Base-by-base conservation (phyloP, 2,888 invertebrate species). In the Caenorhabditis sp. region DNA sequence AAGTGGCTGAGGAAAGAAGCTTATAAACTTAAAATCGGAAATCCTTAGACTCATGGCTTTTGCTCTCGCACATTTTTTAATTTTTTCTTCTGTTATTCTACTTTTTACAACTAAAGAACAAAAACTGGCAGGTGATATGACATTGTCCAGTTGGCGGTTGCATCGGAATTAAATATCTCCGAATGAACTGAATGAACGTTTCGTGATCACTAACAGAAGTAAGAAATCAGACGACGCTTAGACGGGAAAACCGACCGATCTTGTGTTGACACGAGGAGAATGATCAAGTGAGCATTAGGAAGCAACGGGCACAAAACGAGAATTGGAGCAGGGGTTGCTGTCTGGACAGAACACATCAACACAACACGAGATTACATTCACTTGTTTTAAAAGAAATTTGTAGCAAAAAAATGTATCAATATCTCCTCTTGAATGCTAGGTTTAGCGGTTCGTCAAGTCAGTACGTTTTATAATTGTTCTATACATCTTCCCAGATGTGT, bases 181-280 rank as follows among this genome's bases (percentile, higher is more conserved):
- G 37, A 37, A 15, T 74, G 74, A 74, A 74, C 74, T 72, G 64
- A 35, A 47, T 72, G 72, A 67, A 74, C 65, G 65, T 74, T 74
- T 65, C 65, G 26, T 60, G 60, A 60, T 60, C 60, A 60, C 13
- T 11, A 18, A 18, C 9, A 35, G 15, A 40, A 15, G 51, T 22
- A 37, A 60, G 40, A 22, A 60, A 60, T 58, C 58, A 58, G n/a
- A 35, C 58, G 35, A 58, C 4, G 9, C 35, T 24, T 32, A 28
- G 37, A 37, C 20, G 11, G 37, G 22, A 40, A 32, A 32, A 32
- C 37, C 20, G 22, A 37, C 32, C 22, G 15, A 37, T 24, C n/a
- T 15, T 28, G 13, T 35, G 18, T 56, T 56, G 35, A 40, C 40
- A 2, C 2, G 13, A 32, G 28, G 18, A 56, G 26, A 55, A 55